Evolutionary conservation across 2,113 vertebrate species (phyloP), one percentile per base, ranked within the genome.

Genomic region (Nyctereutes procyonoides): DNA sequence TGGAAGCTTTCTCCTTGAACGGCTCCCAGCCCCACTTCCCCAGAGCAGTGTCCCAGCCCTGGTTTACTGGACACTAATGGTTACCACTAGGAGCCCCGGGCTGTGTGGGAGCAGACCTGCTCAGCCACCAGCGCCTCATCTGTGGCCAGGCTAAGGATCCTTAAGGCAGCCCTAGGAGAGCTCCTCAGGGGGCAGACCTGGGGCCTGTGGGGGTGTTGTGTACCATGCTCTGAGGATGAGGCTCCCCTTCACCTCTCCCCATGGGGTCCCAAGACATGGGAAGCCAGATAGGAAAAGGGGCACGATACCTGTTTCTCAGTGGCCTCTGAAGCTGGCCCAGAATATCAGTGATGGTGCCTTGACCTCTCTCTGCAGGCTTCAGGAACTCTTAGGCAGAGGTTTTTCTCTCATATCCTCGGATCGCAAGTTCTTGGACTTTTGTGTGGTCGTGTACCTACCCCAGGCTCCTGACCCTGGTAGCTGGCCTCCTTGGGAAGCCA

Each of bases 1-100:
- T 17, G 93, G 84, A 90, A 95, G 88, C 43, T 94, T 83, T 96
- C 92, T 85, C 60, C 12, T 35, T 67, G 77, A 92, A 51, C 53
- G 80, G 55, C 80, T 92, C 94, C 95, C 96, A 93, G 79, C 28
- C 74, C 55, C 43, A 65, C 84, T 94, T 67, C 28, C 38, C 73
- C 35, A 53, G 76, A 89, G n/a, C 74, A 65, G 60, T 26, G 43
- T 83, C 81, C 65, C 60, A 94, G 53, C 76, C 87, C 38, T 53
- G 53, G 51, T 96, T 62, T 56, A 81, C 88, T 65, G 9, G 13
- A 14, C 53, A 77, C 53, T 87, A 48, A 90, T 14, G 16, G 35
- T 58, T 89, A 74, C 88, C 83, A 53, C 76, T 13, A 22, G 4
- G 38, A 58, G 22, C 71, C 81, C 77, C 6, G 3, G 43, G 51